Base-by-base conservation (phyloP, 2,797 vertebrate species). In the Gymnocypris eckloni region DNA sequence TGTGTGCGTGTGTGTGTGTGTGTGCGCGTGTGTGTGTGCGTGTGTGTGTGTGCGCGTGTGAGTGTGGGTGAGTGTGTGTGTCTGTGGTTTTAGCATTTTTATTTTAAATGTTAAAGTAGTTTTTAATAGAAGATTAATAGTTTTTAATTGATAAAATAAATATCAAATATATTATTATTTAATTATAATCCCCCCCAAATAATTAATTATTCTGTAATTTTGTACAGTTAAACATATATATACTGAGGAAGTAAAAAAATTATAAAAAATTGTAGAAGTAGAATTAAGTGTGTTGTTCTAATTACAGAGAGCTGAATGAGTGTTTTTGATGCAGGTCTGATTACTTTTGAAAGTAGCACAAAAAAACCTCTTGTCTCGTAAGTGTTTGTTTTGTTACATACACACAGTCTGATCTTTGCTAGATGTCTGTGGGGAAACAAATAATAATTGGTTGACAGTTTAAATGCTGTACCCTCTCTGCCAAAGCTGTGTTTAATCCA, bases 401-500 rank as follows among this genome's bases (percentile, higher is more conserved):
- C 13, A 18, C 18, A 2, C 25, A 20, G 25, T 33, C 22, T 72
- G 41, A n/a, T 45, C 64, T 67, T 8, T 37, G 64, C 15, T 15
- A 67, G 64, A 37, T 67, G 64, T 67, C 15, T 37, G 64, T 37
- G 6, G 59, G n/a, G 59, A 5, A 2, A 43, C 15, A 15, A 72
- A 73, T 25, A 45, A 78, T 25, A 16, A 64, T 18, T 25, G 15
- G 13, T 16, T 61, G 56, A 28, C 15, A 9, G 39, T 11, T 9
- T 54, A 61, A 72, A 69, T 43, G 50, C 33, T 67, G 20, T 12
- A 6, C 64, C 56, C 75, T 79, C 50, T 85, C 72, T 56, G 71
- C 48, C 28, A 10, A 56, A 81, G 11, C 64, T 70, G 15, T n/a
- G 41, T 52, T 43, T n/a, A 45, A 22, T 78, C 79, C 22, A 76